Evolutionary conservation across 1,140 invertebrate species (phyloP), one percentile per base, ranked within the genome.

Genomic region (Tenebrio molitor): DNA sequence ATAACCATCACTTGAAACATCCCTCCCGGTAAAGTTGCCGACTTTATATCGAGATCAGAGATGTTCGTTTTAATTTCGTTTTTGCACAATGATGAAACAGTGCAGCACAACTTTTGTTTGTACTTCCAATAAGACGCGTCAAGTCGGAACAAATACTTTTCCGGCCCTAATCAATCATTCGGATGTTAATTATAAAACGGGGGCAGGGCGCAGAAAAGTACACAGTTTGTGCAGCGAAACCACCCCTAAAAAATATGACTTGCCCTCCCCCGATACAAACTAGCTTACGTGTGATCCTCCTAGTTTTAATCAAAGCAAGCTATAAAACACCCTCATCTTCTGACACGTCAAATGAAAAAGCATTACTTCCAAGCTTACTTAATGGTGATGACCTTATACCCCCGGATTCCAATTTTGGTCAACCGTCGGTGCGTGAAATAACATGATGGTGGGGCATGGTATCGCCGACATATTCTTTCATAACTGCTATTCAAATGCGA

Each of bases 291-390:
- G 41, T 29, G 41, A 69, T 69, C 66, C 41, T 34, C 66, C 66
- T 41, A 64, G 34, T 71, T 71, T 71, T 71, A 71, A 71, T 71
- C 69, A 71, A 71, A 71, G 53, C 39, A 42, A 23, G 69, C 69
- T 46, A 64, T 71, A 71, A 71, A 71, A 42, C 69, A 64, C 46
- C 69, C 69, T 58, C 68, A 23, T 42, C 62, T 34, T 39, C 29
- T 65, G 62, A 65, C 62, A 65, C 62, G 33, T 65, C 39, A 39
- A 65, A 65, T 64, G 58, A 71, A 71, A 71, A 71, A 71, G 50
- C 69, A 71, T 71, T 71, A 58, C 53, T 36, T 46, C 34, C 53
- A 29, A 42, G 39, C 69, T 64, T 71, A 15, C 69, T 71, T 71
- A 71, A 71, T 71, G 69, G 58, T 71, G 44, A 71, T 71, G 69